Conservation (phyloP, 2,113 vertebrate genomes). For the Leptodactylus fuscus region DNA sequence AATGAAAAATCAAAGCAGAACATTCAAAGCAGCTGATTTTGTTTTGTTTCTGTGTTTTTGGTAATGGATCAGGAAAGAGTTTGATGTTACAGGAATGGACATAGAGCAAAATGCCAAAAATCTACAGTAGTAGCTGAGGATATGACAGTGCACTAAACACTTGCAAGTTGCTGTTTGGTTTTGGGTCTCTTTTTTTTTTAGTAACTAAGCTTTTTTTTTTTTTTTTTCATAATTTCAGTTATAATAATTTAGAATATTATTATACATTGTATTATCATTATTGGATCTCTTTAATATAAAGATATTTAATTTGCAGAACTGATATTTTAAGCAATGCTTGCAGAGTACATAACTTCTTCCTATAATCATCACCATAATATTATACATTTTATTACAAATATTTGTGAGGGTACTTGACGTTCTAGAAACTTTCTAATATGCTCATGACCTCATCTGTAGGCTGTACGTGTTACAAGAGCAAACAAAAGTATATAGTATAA, state of each 20-base stretch:
- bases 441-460: too few species aligned
- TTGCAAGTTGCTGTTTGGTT: not conserved
- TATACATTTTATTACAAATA: not conserved
- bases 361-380: too few species aligned
- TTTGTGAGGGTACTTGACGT: not conserved
- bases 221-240: not conserved
- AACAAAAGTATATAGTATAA: too few species aligned
- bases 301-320: too few species aligned
- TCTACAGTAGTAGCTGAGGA: not conserved
- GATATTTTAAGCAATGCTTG: too few species aligned
- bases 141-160: not conserved
- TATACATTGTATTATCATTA: too few species aligned
- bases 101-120: slow-evolving; percentile 20
- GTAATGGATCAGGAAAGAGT: slow-evolving; percentile 49
- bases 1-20: slow-evolving; percentile 62
- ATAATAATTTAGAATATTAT: too few species aligned
- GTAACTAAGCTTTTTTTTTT: too few species aligned
- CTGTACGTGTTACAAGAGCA: too few species aligned
- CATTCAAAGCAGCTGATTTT: slow-evolving; percentile 60
- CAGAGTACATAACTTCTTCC: too few species aligned
- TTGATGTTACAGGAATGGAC: slow-evolving; percentile 47
- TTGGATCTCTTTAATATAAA: too few species aligned
- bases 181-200: not conserved
- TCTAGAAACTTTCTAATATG: not conserved
- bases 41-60: slow-evolving; percentile 58